Evolutionary conservation across 1,140 invertebrate genomes (phyloP).

Genomic region (Leptinotarsa texana): DNA sequence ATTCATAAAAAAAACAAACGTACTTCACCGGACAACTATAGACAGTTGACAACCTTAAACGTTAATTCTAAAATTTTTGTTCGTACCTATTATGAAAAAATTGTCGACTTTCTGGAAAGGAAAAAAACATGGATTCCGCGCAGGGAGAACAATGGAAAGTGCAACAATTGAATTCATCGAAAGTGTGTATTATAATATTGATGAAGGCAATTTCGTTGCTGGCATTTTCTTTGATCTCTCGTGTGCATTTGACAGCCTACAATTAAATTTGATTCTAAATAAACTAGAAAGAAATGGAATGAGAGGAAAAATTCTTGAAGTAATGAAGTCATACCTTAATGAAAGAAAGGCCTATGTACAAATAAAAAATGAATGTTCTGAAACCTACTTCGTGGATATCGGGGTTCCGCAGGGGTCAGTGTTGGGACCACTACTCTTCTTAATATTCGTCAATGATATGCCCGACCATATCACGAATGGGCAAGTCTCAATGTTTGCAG

Average conservation of each 20-base stretch:
- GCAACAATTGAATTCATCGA: not conserved
- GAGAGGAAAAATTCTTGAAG: not conserved
- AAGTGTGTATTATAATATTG: too few relatives aligned
- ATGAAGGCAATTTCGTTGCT: too few relatives aligned
- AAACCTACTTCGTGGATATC: too few relatives aligned
- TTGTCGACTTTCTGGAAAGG: not conserved
- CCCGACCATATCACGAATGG: too few relatives aligned
- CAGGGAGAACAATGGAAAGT: not conserved
- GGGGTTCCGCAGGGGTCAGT: too few relatives aligned
- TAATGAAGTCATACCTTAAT: not conserved
- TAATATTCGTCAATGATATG: too few relatives aligned
- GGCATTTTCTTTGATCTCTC: too few relatives aligned
- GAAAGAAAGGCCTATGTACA: conserved; percentile 1
- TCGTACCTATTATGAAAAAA: not conserved
- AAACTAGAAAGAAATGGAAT: not conserved
- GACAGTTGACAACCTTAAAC: not conserved
- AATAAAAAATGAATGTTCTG: too few relatives aligned
- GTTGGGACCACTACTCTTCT: too few relatives aligned
- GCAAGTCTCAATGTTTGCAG: too few relatives aligned
- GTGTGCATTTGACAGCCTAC: too few relatives aligned
- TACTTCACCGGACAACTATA: not conserved
- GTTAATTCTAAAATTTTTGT: not conserved
- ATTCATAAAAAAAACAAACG: not conserved
- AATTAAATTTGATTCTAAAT: not conserved
- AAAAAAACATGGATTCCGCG: not conserved